phyloP scores from a whole-genome alignment of 2,113 vertebrate genomes.

The Clarias magur region DNA sequence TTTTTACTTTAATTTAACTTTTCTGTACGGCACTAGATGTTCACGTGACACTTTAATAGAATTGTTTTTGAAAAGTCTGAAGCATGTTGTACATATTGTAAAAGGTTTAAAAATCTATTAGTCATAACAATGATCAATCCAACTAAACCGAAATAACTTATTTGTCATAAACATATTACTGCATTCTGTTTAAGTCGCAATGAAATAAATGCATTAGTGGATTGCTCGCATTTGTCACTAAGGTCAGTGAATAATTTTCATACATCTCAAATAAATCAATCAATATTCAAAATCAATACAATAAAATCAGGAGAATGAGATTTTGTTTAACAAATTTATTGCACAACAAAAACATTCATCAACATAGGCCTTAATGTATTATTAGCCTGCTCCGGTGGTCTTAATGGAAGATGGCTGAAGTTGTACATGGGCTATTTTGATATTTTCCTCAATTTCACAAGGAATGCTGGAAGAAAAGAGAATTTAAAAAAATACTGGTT shows the following conservation, averaged over 20 bases:
- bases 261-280: too few species aligned
- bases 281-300: too few species aligned
- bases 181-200: background rate
- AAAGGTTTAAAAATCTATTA: background rate
- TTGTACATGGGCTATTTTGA: slow-evolving; percentile 45
- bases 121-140: background rate
- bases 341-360: background rate
- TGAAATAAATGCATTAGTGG: background rate
- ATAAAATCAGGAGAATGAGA: background rate
- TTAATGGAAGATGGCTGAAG: background rate
- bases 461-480: slow-evolving; percentile 79
- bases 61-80: background rate
- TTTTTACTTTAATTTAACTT: background rate
- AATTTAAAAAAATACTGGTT: background rate
- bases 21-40: background rate
- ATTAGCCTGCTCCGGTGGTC: background rate
- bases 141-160: background rate
- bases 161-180: background rate
- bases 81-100: background rate
- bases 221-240: background rate
- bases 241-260: background rate
- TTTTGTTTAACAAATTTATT: slow-evolving; percentile 24
- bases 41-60: slow-evolving; percentile 18
- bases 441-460: slow-evolving; percentile 86
- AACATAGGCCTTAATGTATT: background rate